phyloP scores from a whole-genome alignment of 2,888 invertebrate genomes.

The Melitaea athalia region DNA sequence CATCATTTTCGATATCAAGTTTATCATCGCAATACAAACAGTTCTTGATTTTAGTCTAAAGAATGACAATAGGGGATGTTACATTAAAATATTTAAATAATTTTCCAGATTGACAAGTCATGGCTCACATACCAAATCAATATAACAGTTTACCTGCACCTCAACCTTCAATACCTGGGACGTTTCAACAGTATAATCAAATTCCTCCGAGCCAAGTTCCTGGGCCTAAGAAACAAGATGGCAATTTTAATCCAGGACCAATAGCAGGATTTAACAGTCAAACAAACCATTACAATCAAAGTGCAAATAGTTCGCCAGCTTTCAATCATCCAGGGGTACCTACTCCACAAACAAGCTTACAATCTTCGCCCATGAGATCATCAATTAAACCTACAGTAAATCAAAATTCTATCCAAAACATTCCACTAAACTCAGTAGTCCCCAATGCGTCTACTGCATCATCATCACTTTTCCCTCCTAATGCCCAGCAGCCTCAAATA shows the following conservation, averaged over 20 bases:
- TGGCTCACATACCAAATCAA: slow-evolving; percentile 75
- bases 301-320: slow-evolving; percentile 72
- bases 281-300: slow-evolving; percentile 65
- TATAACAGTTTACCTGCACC: slow-evolving; percentile 63
- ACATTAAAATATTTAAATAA: slow-evolving; percentile 40
- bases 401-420: slow-evolving; percentile 51
- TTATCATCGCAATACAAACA: slow-evolving; percentile 64
- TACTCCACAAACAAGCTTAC: slow-evolving; percentile 53
- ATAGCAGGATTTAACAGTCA: slow-evolving; percentile 48
- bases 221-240: slow-evolving; percentile 66
- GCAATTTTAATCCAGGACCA: slow-evolving; percentile 64
- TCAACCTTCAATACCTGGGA: slow-evolving; percentile 57
- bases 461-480: slow-evolving; percentile 55
- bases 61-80: slow-evolving; percentile 1
- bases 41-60: slow-evolving; percentile 34
- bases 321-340: slow-evolving; percentile 69
- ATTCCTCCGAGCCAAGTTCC: slow-evolving; percentile 63
- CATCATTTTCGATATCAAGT: slow-evolving; percentile 58
- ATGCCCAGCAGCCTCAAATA: slow-evolving; percentile 61
- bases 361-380: slow-evolving; percentile 59
- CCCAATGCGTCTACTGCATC: slow-evolving; percentile 54
- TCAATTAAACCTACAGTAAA: slow-evolving; percentile 48
- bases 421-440: slow-evolving; percentile 54
- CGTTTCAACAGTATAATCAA: slow-evolving; percentile 59
- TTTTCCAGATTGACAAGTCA: slow-evolving; percentile 74